phyloP scores from a whole-genome alignment of 2,113 vertebrate species.

The Crypturellus undulatus region DNA sequence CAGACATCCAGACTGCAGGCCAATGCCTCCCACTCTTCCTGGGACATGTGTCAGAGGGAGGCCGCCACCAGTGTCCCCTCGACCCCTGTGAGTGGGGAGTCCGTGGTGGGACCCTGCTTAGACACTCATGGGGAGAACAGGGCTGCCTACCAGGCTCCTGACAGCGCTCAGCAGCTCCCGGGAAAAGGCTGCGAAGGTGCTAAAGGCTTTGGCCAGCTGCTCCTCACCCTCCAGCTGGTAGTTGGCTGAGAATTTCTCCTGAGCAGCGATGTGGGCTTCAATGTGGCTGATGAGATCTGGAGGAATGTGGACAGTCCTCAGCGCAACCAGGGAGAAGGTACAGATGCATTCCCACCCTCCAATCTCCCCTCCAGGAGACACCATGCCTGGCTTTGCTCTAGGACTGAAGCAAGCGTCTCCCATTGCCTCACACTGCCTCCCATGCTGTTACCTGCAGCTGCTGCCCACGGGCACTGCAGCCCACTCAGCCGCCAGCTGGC shows the following conservation, averaged over 20 bases:
- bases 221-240: conserved; percentile 72
- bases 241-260: conserved; percentile 77
- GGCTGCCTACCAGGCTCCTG: conserved; percentile 73
- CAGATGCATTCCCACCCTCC: not conserved
- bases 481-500: not conserved
- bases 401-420: rapidly evolving
- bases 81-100: not conserved
- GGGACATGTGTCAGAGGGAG: not conserved
- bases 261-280: conserved; percentile 69
- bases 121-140: not conserved
- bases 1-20: not conserved
- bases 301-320: not conserved
- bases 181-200: conserved; percentile 75
- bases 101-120: not conserved
- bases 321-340: not conserved
- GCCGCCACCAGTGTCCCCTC: not conserved
- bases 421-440: not conserved
- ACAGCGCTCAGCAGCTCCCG: conserved; percentile 75
- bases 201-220: conserved; percentile 72
- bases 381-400: not conserved
- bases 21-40: not conserved
- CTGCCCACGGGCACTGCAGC: not conserved
- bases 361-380: not conserved
- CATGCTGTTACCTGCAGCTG: too few species aligned
- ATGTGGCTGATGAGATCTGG: conserved; percentile 76